These are phyloP conservation scores for Mesorhabditis spiculigera DNA, from an alignment of 2,888 invertebrate genomes.

Conservation along the genomic window DNA sequence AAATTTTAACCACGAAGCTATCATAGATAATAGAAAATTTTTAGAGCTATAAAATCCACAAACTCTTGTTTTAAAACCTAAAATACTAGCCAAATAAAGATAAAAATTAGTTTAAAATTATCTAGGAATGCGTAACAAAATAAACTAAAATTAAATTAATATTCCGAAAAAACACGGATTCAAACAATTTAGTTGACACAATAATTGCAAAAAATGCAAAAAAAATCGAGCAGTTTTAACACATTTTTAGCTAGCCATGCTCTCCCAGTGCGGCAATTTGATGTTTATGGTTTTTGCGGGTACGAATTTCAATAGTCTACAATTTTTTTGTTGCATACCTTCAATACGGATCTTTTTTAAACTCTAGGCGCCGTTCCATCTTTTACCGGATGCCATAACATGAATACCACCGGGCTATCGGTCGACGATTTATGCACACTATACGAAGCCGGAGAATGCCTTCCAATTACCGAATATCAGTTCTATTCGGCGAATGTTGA, in stretches of 20 bases:
- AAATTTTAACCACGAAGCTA: too few species aligned
- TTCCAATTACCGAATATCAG: neutral
- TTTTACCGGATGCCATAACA: neutral
- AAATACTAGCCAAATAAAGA: neutral
- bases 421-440: neutral
- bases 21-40: too few species aligned
- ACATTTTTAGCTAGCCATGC: neutral
- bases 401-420: neutral
- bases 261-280: conserved; percentile 1
- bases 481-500: neutral
- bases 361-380: neutral
- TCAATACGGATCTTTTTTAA: neutral
- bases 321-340: too few species aligned
- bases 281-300: neutral
- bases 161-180: too few species aligned
- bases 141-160: too few species aligned
- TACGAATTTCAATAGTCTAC: neutral
- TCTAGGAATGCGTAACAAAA: too few species aligned
- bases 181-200: too few species aligned
- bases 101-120: too few species aligned
- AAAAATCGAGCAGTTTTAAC: too few species aligned
- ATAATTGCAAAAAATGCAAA: too few species aligned
- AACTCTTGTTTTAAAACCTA: too few species aligned
- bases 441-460: neutral
- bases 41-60: too few species aligned